phyloP scores from a whole-genome alignment of 2,797 vertebrate genomes.

The Tokudaia muenninki region DNA sequence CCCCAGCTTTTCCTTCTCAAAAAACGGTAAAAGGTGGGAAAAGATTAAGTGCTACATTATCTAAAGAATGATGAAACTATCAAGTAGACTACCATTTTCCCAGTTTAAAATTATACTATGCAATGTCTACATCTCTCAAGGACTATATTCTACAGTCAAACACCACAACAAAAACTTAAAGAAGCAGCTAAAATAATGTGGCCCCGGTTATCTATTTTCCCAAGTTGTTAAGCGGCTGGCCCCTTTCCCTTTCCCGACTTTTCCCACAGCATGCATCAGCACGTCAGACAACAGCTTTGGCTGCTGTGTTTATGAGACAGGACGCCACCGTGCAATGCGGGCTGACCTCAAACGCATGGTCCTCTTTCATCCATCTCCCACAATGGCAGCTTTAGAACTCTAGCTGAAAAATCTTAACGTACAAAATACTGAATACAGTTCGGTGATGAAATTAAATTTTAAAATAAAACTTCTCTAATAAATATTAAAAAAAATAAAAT shows the following conservation, averaged over 20 bases:
- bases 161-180: not conserved
- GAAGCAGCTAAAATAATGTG: slow-evolving; percentile 1
- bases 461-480: not conserved
- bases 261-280: not conserved
- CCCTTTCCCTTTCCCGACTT: not conserved
- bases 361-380: not conserved
- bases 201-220: slow-evolving; percentile 27
- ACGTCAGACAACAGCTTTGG: not conserved
- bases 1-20: not conserved
- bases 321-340: not conserved
- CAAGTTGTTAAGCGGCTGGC: not conserved
- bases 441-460: not conserved
- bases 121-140: not conserved
- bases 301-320: not conserved
- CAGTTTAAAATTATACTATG: slow-evolving; percentile 13
- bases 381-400: not conserved
- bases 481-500: slow-evolving; percentile 36
- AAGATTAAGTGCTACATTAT: slow-evolving; percentile 3
- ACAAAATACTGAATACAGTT: slow-evolving; percentile 42
- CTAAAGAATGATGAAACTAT: slow-evolving; percentile 11
- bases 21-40: not conserved
- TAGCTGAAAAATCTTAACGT: not conserved
- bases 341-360: not conserved
- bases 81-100: not conserved
- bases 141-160: slow-evolving; percentile 9